Conservation (phyloP, 1,140 invertebrate species). For the Eufriesea mexicana region DNA sequence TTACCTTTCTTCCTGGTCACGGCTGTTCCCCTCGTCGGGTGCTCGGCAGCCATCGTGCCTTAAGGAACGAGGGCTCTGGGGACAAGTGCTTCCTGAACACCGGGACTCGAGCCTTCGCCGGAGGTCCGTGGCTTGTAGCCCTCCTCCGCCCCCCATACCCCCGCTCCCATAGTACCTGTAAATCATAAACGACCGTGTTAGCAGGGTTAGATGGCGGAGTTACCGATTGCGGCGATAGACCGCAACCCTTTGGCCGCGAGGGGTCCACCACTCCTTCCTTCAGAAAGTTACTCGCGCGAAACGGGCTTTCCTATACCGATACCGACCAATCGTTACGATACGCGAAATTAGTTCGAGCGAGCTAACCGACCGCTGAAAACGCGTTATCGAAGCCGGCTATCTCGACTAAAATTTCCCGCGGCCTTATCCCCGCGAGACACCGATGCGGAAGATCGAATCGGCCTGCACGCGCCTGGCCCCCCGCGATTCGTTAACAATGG, state of each 20-base stretch:
- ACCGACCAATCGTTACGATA: no score
- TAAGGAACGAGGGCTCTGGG: constrained; percentile 56
- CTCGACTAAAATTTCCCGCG: not conserved
- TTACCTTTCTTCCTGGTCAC: constrained; percentile 63
- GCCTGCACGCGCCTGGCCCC: not conserved
- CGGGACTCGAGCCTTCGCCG: constrained; percentile 77
- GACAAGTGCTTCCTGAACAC: constrained; percentile 59
- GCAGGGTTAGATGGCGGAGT: no score
- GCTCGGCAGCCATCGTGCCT: constrained; percentile 50
- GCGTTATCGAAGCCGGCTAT: no score
- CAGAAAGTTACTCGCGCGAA: not conserved
- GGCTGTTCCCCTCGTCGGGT: constrained; percentile 1
- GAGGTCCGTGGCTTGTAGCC: constrained; percentile 82
- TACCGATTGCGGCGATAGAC: not conserved
- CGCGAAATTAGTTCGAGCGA: no score
- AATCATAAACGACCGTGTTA: constrained; percentile 45
- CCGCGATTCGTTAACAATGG: not conserved
- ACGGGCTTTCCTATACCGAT: not conserved
- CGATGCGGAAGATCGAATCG: not conserved
- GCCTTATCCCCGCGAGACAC: not conserved
- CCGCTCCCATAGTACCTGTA: constrained; percentile 82
- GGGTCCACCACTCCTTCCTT: not conserved
- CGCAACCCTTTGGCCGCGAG: not conserved
- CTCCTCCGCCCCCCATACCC: constrained; percentile 82
- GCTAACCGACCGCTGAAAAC: not conserved